Base-by-base conservation (phyloP, 2,797 vertebrate genomes). In the Coranthus polyacanthus region DNA sequence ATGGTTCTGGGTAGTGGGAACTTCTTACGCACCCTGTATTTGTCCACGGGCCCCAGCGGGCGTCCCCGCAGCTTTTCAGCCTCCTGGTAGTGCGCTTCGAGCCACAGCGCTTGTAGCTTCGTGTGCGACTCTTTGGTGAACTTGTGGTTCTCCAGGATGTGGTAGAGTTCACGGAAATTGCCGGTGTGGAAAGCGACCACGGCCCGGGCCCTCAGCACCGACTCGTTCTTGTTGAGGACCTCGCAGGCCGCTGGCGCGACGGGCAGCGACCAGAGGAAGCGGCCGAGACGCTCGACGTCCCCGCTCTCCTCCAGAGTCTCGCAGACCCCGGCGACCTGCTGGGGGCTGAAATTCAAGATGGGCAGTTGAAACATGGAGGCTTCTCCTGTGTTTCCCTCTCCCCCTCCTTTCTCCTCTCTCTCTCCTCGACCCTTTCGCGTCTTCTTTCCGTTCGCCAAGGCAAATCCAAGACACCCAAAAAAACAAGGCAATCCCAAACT, bases 271-370 rank as follows among this genome's bases (percentile, higher is more conserved):
- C 98, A 99, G 64, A 99, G 95, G 93, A 99, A 99, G 91, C 98
- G 97, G 68, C 98, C 97, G 81, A 99, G 94, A 83, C 98, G 97
- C 91, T 98, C 98, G 67, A 99, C 95, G 89, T 99, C 98, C 77
- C 98, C 98, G 91, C 97, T 99, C 84, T 99, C 98, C 91, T 99
- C 98, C 93, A 99, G 94, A 80, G 98, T 99, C 95, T 99, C 98
- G 91, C 98, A 99, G 86, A 99, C 98, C 95, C 98, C 97, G 88
- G 98, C 98, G 85, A 99, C 97, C 92, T 99, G 98, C 97, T 98
- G 97, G 92, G 98, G 96, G 92, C 97, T 98, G 91, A 99, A 99
- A 94, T 98, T 98, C 91, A 99, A 92, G 91, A 98, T 96, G 81
- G 98, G 98, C 94, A 99, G 91, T 94, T 99, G 97, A 95, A 99